Base-by-base conservation (phyloP, 2,797 vertebrate species). In the Loriculus beryllinus region DNA sequence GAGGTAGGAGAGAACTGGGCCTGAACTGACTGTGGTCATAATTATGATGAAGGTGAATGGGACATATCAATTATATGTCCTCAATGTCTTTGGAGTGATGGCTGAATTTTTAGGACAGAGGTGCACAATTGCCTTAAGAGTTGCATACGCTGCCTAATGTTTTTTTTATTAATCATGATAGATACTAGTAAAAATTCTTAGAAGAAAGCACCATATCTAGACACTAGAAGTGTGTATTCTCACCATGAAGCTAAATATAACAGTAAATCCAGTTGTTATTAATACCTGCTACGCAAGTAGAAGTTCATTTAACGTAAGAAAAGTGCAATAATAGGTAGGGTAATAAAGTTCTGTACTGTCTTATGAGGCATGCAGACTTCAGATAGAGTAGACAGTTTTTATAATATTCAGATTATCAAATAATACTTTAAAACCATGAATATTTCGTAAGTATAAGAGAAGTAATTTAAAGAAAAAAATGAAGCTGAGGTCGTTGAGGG, bases 231-330 rank as follows among this genome's bases (percentile, higher is more conserved):
- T 12, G 16, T 60, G 59, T 60, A 60, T 83, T 95, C 93, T 92
- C 56, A 84, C 57, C 20, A 11, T 75, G 35, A 28, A 54, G 48
- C 28, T 69, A 79, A 92, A 42, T 21, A 23, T 19, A 76, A 20
- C 26, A 39, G 39, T 75, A 65, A 62, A 77, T 91, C 12, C 47
- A 13, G 7, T 85, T 80, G 28, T 59, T 82, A 21, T 35, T 65
- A 91, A 35, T 26, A 51, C 26, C 23, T 91, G 42, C 33, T 88
- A 7, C 69, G 72, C 54, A 70, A 77, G 74, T 93, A 80, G 82
- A 82, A 43, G 37, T 92, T 67, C 80, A 20, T 95, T 90, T 82
- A 92, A 86, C 72, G 47, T 79, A 67, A 33, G 82, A 60, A 79
- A 82, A 65, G 26, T 68, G 7, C 31, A 45, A 26, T 79, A 79